phyloP scores from a whole-genome alignment of 2,113 vertebrate species.

The Azemiops feae region DNA sequence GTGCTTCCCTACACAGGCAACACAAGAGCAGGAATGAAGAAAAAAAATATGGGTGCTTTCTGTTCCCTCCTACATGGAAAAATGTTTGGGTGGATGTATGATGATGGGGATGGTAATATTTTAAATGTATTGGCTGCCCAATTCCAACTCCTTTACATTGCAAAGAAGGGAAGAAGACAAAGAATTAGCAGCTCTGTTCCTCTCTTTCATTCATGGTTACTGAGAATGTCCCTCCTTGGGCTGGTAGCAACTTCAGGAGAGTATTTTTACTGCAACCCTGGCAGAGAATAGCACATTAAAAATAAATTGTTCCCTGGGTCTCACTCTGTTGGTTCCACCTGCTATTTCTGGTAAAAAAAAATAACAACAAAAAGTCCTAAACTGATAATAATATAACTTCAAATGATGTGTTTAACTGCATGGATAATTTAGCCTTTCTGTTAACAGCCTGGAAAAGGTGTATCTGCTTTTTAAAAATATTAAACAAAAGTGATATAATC shows the following conservation, averaged over 20 bases:
- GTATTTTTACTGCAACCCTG: not conserved
- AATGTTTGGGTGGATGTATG: not conserved
- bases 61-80: not conserved
- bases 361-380: not conserved
- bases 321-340: not conserved
- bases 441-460: not conserved
- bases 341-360: not conserved
- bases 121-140: not conserved
- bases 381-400: not conserved
- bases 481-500: not conserved
- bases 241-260: not conserved
- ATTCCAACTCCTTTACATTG: too few relatives aligned
- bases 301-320: not conserved
- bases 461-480: not conserved
- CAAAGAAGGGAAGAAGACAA: not conserved
- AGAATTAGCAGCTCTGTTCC: not conserved
- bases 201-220: not conserved
- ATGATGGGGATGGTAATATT: not conserved
- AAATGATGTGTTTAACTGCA: not conserved
- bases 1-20: not conserved
- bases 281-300: not conserved
- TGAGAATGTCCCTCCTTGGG: not conserved
- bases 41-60: not conserved
- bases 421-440: not conserved
- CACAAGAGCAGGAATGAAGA: not conserved